A percentile compares a stretch with the other conserved stretches of the same genome.
phyloP scores from a whole-genome alignment of 2,888 invertebrate genomes.

The Agrochola macilenta region DNA sequence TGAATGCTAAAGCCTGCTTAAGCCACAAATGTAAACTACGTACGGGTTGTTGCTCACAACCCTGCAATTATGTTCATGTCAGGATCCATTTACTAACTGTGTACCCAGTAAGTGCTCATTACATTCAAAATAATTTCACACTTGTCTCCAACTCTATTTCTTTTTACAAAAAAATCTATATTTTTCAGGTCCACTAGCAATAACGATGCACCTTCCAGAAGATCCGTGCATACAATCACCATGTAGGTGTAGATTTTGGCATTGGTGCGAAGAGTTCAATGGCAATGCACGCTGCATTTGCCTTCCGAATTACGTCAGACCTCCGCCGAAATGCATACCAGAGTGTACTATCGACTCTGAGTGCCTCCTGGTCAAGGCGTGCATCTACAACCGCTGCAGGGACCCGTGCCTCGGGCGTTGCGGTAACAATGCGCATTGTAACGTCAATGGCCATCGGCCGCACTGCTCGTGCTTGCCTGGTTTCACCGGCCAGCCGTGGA shows the following conservation, averaged over 20 bases:
- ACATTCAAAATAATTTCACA: background rate
- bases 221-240: constrained; percentile 94
- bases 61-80: no score
- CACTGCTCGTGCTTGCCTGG: no score
- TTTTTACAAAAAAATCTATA: constrained; percentile 9
- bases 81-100: constrained; percentile 74
- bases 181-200: constrained; percentile 78
- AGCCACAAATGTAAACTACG: constrained; percentile 90
- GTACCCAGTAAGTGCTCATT: constrained; percentile 85
- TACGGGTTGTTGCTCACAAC: constrained; percentile 56
- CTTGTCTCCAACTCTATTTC: background rate
- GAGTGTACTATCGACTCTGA: no score
- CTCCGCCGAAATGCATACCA: no score
- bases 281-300: no score
- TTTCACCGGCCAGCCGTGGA: no score
- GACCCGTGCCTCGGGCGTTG: no score
- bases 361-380: no score
- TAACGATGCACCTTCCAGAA: constrained; percentile 70
- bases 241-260: constrained; percentile 90
- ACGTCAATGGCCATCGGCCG: no score
- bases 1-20: constrained; percentile 79
- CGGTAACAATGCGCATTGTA: no score
- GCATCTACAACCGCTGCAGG: no score
- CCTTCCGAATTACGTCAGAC: no score
- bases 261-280: constrained; percentile 90